Evolutionary conservation across 2,888 invertebrate species (phyloP), one percentile per base, ranked within the genome.

Genomic region (Serripes groenlandicus): DNA sequence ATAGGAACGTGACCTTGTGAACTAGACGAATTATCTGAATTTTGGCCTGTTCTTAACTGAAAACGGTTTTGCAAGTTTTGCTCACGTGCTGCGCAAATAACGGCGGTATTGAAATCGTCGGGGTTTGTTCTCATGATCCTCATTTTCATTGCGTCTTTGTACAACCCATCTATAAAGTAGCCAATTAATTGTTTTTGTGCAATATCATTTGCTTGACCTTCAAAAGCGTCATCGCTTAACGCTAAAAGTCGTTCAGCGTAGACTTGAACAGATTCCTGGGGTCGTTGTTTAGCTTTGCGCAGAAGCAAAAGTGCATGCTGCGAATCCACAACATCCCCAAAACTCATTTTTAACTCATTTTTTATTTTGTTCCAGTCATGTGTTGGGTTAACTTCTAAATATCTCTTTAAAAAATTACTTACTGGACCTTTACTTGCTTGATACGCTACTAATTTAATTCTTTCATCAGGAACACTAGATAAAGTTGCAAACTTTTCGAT

Each of bases 61-160:
- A 79, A 79, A 26, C 73, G 23, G 69, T 79, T 79, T 18, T 74
- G 42, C 32, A 76, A 52, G 56, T 75, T 83, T 66, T 75, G 75
- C 52, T 83, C 76, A 1, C 54, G 26, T 15, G 54, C 73, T 4
- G 72, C 77, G 15, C 37, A 35, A n/a, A 35, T 15, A 26, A 79
- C 64, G 0, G 82, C 78, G 1, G 34, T 54, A 23, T 66, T 35
- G 26, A 78, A 72, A 0, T 71, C 78, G 15, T 34, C 28, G 0
- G 75, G 75, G 34, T 78, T 70, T 0, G 64, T 75, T 18, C 83
- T 26, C 58, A 83, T 64, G 21, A 78, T 62, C 42, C 72, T 66
- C 34, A 83, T 56, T 68, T 83, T 83, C 34, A 78, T 52, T 26
- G 26, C 15, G 28, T 73, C 73, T 58, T 64, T 11, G 0, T 23